These are phyloP conservation scores for Cydia fagiglandana DNA, from an alignment of 1,140 invertebrate species.

Conservation along the genomic window DNA sequence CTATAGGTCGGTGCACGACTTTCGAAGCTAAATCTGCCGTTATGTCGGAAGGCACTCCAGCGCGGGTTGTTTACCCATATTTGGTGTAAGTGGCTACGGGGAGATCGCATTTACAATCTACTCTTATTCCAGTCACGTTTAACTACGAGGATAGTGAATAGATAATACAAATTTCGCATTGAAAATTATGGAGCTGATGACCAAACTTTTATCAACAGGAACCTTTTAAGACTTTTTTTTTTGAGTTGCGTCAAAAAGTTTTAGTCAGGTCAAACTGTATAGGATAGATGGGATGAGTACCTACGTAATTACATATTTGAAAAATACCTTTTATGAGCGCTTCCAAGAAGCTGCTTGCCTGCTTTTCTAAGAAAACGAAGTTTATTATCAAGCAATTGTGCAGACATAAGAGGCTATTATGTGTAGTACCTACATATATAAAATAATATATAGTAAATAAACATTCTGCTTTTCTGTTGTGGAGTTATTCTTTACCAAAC, in stretches of 20 bases:
- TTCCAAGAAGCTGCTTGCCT: too few relatives aligned
- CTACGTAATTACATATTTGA: too few relatives aligned
- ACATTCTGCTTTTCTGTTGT: background rate
- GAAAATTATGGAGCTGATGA: background rate
- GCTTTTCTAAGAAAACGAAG: too few relatives aligned
- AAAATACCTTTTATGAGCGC: too few relatives aligned
- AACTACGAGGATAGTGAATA: conserved; percentile 17
- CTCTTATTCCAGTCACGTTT: conserved; percentile 24
- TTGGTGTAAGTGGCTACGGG: conserved; percentile 29
- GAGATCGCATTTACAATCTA: background rate
- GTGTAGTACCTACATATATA: too few relatives aligned
- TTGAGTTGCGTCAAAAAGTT: too few relatives aligned
- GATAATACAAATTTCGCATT: conserved; percentile 18
- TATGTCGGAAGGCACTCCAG: conserved; percentile 45
- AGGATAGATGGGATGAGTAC: too few relatives aligned
- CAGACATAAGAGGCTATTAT: too few relatives aligned
- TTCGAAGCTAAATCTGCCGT: conserved; percentile 47
- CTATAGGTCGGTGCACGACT: conserved; percentile 43
- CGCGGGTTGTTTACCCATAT: conserved; percentile 37
- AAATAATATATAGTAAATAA: too few relatives aligned
- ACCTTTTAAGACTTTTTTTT: too few relatives aligned
- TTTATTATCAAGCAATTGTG: background rate
- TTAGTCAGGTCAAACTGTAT: too few relatives aligned
- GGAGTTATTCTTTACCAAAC: background rate
- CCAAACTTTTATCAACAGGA: background rate